A percentile compares a stretch with the other conserved stretches of the same genome.
phyloP scores from a whole-genome alignment of 2,888 invertebrate species.

The Sycophila texana region DNA sequence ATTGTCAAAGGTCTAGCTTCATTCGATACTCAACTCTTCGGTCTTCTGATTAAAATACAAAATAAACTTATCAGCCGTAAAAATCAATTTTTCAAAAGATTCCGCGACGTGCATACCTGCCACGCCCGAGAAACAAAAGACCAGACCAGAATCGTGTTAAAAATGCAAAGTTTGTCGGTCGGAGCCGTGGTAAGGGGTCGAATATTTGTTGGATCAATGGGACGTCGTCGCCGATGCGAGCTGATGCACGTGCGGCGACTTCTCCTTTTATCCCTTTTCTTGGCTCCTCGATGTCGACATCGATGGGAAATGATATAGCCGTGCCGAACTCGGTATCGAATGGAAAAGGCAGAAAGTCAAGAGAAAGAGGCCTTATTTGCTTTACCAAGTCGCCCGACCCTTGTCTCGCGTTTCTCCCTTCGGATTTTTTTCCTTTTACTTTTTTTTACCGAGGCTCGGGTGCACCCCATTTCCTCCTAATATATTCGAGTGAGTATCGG shows the following conservation, averaged over 20 bases:
- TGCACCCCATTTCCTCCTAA: slow-evolving; percentile 13
- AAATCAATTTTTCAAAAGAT: no score
- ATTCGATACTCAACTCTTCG: no score
- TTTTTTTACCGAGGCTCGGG: neutral
- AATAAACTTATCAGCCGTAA: no score
- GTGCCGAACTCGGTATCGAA: neutral
- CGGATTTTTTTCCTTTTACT: neutral
- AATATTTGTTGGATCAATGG: slow-evolving; percentile 29
- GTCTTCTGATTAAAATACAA: no score
- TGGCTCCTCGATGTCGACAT: neutral
- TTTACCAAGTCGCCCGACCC: slow-evolving; percentile 2
- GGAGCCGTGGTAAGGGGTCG: neutral
- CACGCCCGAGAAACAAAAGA: no score
- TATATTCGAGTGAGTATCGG: slow-evolving; percentile 10
- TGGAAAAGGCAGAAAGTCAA: slow-evolving; percentile 1
- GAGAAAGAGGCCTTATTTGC: neutral
- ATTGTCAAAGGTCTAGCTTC: no score
- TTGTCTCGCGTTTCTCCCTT: slow-evolving; percentile 7
- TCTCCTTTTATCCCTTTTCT: neutral
- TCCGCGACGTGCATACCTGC: no score
- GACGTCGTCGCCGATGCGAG: neutral
- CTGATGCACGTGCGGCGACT: neutral
- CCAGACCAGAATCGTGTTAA: no score
- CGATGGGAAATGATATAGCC: slow-evolving; percentile 24
- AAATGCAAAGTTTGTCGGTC: no score